Percentiles rank a stretch among this genome's conserved stretches.
Conservation (phyloP, 2,797 vertebrate species). For the Mormyrus proboscirostris region DNA sequence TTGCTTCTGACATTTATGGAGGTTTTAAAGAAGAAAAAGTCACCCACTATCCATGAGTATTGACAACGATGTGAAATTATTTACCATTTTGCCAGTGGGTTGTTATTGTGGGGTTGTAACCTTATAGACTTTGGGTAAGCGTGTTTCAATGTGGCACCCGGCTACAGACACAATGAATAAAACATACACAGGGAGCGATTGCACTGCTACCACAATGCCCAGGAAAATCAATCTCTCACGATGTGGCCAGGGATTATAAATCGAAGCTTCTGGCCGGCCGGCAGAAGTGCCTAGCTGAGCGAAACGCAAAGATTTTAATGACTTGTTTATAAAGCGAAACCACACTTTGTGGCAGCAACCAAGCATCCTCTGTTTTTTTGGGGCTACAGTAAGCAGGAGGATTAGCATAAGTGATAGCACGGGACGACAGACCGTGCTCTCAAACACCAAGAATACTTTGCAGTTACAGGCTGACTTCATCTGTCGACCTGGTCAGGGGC, state of each 20-base stretch:
- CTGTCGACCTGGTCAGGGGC: neutral
- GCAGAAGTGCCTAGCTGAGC: neutral
- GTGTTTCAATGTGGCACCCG: neutral
- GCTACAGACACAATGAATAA: slow-evolving; percentile 20
- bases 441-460: neutral
- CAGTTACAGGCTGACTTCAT: neutral
- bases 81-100: slow-evolving; percentile 9
- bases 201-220: neutral
- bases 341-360: neutral
- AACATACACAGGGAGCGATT: slow-evolving; percentile 3
- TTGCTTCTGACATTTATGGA: neutral
- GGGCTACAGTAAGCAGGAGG: neutral
- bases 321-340: slow-evolving; percentile 14
- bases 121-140: neutral
- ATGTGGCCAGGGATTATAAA: slow-evolving; percentile 12
- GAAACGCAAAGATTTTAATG: slow-evolving; percentile 3
- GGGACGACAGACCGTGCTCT: neutral
- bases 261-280: slow-evolving; percentile 2
- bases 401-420: neutral
- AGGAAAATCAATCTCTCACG: slow-evolving; percentile 1
- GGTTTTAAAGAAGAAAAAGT: neutral
- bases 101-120: slow-evolving; percentile 14
- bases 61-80: slow-evolving; percentile 2
- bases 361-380: neutral
- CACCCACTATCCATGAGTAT: neutral